These are phyloP conservation scores for Pachymerium ferrugineum DNA, from an alignment of 2,888 invertebrate genomes.

Conservation along the genomic window DNA sequence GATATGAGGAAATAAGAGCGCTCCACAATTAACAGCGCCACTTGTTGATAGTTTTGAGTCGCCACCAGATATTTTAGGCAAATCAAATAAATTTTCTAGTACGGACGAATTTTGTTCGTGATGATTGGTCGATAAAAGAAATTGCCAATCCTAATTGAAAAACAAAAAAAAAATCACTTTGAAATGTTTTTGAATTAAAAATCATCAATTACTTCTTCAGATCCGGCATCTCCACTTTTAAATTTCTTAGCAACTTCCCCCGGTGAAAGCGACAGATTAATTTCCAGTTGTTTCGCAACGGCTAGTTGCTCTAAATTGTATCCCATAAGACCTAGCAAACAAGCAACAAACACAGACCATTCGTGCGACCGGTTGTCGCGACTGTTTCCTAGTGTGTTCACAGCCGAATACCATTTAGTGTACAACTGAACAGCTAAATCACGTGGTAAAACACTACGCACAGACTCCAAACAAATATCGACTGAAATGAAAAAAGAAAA, in stretches of 20 bases:
- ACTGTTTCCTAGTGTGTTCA: conserved; percentile 80
- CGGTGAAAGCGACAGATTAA: conserved; percentile 50
- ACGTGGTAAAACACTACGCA: conserved; percentile 67
- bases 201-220: conserved; percentile 53
- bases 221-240: conserved; percentile 68
- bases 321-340: conserved; percentile 51
- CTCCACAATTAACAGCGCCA: conserved; percentile 57
- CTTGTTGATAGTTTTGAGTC: conserved; percentile 33
- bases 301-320: conserved; percentile 51
- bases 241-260: conserved; percentile 64
- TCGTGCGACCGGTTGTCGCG: conserved; percentile 70
- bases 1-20: conserved; percentile 66
- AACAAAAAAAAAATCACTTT: conserved; percentile 34
- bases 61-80: not conserved
- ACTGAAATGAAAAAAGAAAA: conserved; percentile 50
- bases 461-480: conserved; percentile 62
- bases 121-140: conserved; percentile 57
- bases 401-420: conserved; percentile 77
- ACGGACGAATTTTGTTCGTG: conserved; percentile 44
- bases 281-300: conserved; percentile 45
- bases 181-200: not conserved
- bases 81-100: not conserved
- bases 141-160: conserved; percentile 69
- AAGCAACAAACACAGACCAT: conserved; percentile 67
- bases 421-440: conserved; percentile 69